phyloP scores from a whole-genome alignment of 2,888 invertebrate genomes.

The Micropterix aruncella region DNA sequence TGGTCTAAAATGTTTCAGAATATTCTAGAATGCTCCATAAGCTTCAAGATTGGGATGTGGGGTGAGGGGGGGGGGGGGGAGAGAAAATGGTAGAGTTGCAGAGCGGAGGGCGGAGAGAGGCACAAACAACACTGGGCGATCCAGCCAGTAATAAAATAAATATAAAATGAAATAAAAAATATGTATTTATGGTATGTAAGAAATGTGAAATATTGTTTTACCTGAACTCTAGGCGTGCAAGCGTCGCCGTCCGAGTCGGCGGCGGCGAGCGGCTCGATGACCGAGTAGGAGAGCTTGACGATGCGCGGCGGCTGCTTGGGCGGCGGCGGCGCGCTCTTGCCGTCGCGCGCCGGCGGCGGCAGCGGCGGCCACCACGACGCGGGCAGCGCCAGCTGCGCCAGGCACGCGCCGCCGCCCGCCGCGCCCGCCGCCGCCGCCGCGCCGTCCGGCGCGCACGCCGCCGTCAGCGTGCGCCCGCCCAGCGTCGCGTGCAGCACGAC shows the following conservation, averaged over 20 bases:
- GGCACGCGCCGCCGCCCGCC: conserved; percentile 83
- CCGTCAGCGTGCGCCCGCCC: conserved; percentile 49
- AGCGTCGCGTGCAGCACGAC: conserved; percentile 65
- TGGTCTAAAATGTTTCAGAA: too few species aligned
- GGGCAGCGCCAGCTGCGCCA: conserved; percentile 79
- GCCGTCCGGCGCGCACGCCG: conserved; percentile 87
- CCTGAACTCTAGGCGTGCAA: conserved; percentile 63
- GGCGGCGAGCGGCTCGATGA: conserved; percentile 64
- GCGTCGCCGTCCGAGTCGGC: conserved; percentile 46
- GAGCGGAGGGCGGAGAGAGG: too few species aligned
- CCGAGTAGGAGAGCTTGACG: conserved; percentile 75
- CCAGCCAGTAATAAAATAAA: too few species aligned
- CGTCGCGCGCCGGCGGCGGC: conserved; percentile 46
- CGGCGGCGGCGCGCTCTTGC: conserved; percentile 31
- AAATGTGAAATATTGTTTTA: too few species aligned
- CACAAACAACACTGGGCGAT: too few species aligned
- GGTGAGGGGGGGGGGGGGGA: too few species aligned
- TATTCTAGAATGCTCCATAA: too few species aligned
- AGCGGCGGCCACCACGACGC: conserved; percentile 83
- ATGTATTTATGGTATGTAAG: too few species aligned
- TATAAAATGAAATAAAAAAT: too few species aligned
- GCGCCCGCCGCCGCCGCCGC: conserved; percentile 87
- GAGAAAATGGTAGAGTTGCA: too few species aligned
- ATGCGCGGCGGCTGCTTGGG: conserved; percentile 55
- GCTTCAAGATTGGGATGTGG: too few species aligned